These are phyloP conservation scores for Nomada flava DNA, from an alignment of 2,888 invertebrate species.

Conservation along the genomic window DNA sequence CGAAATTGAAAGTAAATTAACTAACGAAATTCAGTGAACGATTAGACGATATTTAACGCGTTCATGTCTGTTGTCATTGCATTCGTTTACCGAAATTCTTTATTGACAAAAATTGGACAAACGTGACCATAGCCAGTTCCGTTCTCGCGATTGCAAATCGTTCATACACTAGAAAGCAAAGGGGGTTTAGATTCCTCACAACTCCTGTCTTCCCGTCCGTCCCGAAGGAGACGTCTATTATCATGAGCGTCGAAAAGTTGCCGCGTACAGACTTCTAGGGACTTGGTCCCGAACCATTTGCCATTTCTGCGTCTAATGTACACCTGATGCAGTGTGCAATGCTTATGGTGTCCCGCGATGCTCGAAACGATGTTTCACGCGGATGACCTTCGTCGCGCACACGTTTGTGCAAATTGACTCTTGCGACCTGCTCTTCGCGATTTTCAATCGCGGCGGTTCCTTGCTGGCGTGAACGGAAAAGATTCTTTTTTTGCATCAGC, in stretches of 20 bases:
- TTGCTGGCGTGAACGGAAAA: background rate
- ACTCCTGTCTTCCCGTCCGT: background rate
- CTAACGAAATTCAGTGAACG: too few relatives aligned
- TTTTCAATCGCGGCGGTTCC: conserved; percentile 5
- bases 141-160: conserved; percentile 4
- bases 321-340: conserved; percentile 5
- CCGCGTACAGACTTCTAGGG: conserved; percentile 1
- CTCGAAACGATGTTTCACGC: background rate
- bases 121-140: background rate
- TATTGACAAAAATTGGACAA: background rate
- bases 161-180: background rate
- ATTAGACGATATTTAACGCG: too few relatives aligned
- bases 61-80: too few relatives aligned
- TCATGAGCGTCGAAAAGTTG: conserved; percentile 26
- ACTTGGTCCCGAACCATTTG: conserved; percentile 28
- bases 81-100: too few relatives aligned
- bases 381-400: conserved; percentile 30
- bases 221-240: conserved; percentile 1
- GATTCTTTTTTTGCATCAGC: conserved; percentile 9
- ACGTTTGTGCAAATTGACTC: conserved; percentile 12
- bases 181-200: background rate
- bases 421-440: conserved; percentile 17
- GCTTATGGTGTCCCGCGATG: background rate
- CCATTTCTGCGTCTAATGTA: conserved; percentile 14
- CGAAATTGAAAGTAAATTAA: too few relatives aligned